Base-by-base conservation (phyloP, 2,888 invertebrate genomes). In the Drosophila neoperkinsi region DNA sequence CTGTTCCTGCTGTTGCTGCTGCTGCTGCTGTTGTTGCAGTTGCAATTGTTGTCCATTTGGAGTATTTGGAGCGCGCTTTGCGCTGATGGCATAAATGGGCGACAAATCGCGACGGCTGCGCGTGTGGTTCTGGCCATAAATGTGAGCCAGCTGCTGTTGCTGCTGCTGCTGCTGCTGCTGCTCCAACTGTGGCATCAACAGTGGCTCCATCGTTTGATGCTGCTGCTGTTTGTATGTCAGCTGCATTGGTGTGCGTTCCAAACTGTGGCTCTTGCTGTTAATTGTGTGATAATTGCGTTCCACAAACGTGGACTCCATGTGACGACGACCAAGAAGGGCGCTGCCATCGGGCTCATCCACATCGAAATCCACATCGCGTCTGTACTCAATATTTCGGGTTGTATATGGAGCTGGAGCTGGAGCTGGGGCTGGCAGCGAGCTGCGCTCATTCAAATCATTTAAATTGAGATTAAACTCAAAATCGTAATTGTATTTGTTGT, bases 271-370 rank as follows among this genome's bases (percentile, higher is more conserved):
- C 51, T 60, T 76, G 80, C 81, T 80, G 75, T 75, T 91, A 90
- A 93, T 91, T 88, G 93, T 93, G 82, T 93, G 92, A 91, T 93
- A 93, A 89, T 92, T 93, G 88, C 93, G 92, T 88, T 93, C 93
- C 81, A 89, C 84, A 85, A 87, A 73, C 73, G 88, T 76, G 71
- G 88, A 77, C 63, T 77, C 75, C 73, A 82, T 65, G 71, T 77
- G 77, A 4, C 76, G 64, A 18, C 46, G 46, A 25, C 16, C 25
- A 16, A 46, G 46, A 46, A 46, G 46, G 21, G 65, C 33, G 36
- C 72, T 71, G 46, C 84, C 86, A 88, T 88, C 88, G 74, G 90
- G 88, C 74, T 91, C 85, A 88, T 92, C 89, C 77, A 43, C 30
- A 57, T 57, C 59, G 52, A 91, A 84, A 88, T 92, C 89, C 76